Evolutionary conservation across 2,113 vertebrate genomes (phyloP).

Genomic region (Neopipo cinnamomea): DNA sequence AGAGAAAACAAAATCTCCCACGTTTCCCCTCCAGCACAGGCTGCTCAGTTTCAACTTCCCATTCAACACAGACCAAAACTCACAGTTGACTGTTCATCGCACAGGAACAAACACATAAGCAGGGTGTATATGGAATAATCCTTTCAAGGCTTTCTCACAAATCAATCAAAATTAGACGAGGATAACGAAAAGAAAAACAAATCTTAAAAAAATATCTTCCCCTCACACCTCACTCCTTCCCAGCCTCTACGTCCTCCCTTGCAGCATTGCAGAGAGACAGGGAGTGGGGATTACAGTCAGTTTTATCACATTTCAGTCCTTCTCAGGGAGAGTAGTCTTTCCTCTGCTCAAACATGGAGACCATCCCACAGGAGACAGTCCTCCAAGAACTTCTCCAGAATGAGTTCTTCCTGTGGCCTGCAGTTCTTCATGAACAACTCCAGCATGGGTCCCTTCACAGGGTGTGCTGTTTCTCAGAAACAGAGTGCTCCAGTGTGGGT

Average conservation of each 20-base stretch:
- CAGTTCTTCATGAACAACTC: neutral
- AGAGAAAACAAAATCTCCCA: neutral
- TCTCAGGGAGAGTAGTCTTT: neutral
- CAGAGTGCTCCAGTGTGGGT: neutral
- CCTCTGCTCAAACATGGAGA: neutral
- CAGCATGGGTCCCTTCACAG: accelerated
- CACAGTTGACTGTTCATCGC: neutral
- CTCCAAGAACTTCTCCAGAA: neutral
- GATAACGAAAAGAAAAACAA: neutral
- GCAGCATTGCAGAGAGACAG: neutral
- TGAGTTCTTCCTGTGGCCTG: neutral
- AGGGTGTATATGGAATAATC: neutral
- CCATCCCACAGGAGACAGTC: accelerated
- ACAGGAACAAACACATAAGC: neutral
- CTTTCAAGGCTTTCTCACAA: neutral
- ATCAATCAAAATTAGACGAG: neutral
- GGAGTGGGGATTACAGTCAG: neutral
- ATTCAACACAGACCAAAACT: neutral
- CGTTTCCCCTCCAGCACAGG: neutral
- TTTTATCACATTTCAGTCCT: neutral
- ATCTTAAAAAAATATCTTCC: neutral
- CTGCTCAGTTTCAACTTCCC: neutral
- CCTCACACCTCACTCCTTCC: neutral
- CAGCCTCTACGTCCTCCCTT: neutral
- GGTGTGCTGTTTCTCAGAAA: neutral